Evolutionary conservation across 2,888 invertebrate species (phyloP).

Genomic region (Spodoptera exigua): DNA sequence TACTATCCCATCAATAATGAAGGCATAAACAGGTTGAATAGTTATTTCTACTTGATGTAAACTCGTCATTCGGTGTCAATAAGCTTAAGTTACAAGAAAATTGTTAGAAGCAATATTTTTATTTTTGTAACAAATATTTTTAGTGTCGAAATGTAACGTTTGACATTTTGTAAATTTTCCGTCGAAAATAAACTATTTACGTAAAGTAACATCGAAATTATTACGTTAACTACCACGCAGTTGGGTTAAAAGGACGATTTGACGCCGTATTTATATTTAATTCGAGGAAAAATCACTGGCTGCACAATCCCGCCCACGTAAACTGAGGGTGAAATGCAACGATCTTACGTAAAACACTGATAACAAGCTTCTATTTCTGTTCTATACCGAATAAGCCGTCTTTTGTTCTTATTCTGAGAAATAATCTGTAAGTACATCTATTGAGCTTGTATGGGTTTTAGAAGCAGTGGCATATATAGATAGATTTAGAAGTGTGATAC

Average conservation of each 20-base stretch:
- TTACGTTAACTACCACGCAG: constrained; percentile 43
- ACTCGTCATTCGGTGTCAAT: too few species aligned
- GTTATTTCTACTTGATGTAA: too few species aligned
- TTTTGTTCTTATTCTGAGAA: neutral
- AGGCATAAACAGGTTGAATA: too few species aligned
- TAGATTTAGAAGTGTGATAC: too few species aligned
- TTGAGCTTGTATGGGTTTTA: neutral
- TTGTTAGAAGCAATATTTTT: too few species aligned
- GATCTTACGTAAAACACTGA: constrained; percentile 19
- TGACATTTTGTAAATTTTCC: constrained; percentile 1
- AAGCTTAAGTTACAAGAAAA: too few species aligned
- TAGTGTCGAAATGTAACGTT: neutral
- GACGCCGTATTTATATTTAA: constrained; percentile 13
- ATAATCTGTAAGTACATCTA: neutral
- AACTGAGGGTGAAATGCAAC: constrained; percentile 12
- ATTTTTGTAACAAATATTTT: neutral
- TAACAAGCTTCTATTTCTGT: constrained; percentile 34
- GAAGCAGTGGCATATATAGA: too few species aligned
- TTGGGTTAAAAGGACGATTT: constrained; percentile 1
- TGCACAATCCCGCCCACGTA: constrained; percentile 42
- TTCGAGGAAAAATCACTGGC: constrained; percentile 17
- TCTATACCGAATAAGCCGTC: constrained; percentile 4
- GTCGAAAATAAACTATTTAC: constrained; percentile 11
- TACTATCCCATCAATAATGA: too few species aligned
- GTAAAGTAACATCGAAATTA: constrained; percentile 11